Evolutionary conservation across 2,888 invertebrate species (phyloP), one percentile per base, ranked within the genome.

Genomic region (Diploptera punctata): DNA sequence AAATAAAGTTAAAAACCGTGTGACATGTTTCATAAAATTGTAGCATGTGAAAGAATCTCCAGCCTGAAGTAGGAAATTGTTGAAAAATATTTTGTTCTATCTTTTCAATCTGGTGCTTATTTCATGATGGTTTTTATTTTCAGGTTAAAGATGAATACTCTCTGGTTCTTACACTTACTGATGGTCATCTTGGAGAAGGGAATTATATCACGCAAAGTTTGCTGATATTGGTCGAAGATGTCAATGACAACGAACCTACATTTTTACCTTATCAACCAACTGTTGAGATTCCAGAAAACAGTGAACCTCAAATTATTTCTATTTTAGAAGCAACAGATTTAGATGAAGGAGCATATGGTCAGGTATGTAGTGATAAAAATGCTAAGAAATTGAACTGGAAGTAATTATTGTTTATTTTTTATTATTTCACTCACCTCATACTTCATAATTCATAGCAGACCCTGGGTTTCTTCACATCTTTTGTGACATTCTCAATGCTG

Each of bases 261-360:
- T 97, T 96, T 82, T 90, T 91, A 81, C 91, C 93, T 21, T 94
- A 94, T 84, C 93, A 93, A 78, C 90, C 93, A 57, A 93, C 94
- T 68, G 86, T 97, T 75, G 90, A 89, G 72, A 87, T 97, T 49
- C 89, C 89, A 73, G 97, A 97, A 85, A 90, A 95, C 82, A 90
- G 93, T 68, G 83, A 86, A 5, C 92, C 94, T 0, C 90, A 92
- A 19, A 85, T 93, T 73, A 84, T 96, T 61, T 87, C 92, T 16
- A 92, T 92, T 1, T 88, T 97, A 29, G 94, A 95, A 84, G 97
- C 96, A 13, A 93, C 91, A 3, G 97, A 97, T 82, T 88, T 91
- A 67, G 97, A 97, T 80, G 94, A 95, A 84, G 97, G 97, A 61
- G 93, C 95, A 47, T 96, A 95, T 79, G 96, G 96, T 52, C 96